Conservation (phyloP, 2,797 vertebrate genomes). For the Acipenser ruthenus region DNA sequence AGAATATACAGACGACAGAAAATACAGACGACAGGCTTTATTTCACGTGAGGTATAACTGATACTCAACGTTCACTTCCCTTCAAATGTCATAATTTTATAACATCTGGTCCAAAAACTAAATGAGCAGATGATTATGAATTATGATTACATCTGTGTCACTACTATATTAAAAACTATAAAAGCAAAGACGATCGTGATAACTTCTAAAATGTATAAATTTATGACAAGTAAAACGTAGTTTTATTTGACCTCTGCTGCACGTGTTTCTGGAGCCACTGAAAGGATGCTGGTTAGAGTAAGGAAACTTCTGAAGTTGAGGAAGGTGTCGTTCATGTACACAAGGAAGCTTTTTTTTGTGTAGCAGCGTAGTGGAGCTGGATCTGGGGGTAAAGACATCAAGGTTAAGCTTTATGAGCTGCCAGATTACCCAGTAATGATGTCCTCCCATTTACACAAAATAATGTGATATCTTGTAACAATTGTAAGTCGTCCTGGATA, state of each 20-base stretch:
- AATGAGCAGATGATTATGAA: no score
- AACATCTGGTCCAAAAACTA: no score
- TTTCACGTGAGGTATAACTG: not conserved
- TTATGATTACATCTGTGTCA: no score
- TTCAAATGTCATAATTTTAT: no score
- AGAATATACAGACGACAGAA: not conserved
- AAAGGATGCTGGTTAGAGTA: slow-evolving; percentile 47
- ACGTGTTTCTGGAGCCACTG: slow-evolving; percentile 40
- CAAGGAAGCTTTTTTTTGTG: slow-evolving; percentile 43
- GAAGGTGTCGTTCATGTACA: slow-evolving; percentile 44
- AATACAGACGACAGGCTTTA: not conserved
- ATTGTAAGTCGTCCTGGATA: not conserved
- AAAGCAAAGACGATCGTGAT: no score
- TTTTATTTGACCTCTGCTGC: slow-evolving; percentile 39
- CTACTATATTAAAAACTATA: no score
- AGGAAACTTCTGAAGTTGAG: slow-evolving; percentile 55
- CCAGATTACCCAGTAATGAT: not conserved
- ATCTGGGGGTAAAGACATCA: slow-evolving; percentile 24
- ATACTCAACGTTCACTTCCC: no score
- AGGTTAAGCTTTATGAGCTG: not conserved
- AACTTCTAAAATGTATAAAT: no score
- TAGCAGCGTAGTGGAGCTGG: slow-evolving; percentile 48
- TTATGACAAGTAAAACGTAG: not conserved
- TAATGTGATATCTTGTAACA: not conserved
- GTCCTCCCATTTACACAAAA: slow-evolving; percentile 29